A percentile compares a stretch with the other conserved stretches of the same genome.
phyloP scores from a whole-genome alignment of 2,888 invertebrate genomes.

The Eumacrocentrus americanus region DNA sequence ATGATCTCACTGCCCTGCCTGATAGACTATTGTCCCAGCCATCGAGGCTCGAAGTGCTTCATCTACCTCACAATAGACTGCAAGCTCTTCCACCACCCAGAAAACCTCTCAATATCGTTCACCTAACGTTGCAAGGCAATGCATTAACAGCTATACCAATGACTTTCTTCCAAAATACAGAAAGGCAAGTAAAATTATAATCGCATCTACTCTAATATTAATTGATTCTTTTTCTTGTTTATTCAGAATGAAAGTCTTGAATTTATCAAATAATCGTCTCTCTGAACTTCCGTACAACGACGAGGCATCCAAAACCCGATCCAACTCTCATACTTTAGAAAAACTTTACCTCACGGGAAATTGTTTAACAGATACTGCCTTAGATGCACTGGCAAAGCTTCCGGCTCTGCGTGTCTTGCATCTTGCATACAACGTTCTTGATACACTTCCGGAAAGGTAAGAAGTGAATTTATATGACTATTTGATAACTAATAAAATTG shows the following conservation, averaged over 20 bases:
- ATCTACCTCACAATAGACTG: constrained; percentile 79
- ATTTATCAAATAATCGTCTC: constrained; percentile 80
- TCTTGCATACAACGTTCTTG: constrained; percentile 80
- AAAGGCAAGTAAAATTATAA: constrained; percentile 62
- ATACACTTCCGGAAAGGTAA: constrained; percentile 72
- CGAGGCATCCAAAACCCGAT: constrained; percentile 57
- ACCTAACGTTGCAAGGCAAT: constrained; percentile 78
- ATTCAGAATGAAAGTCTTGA: constrained; percentile 70
- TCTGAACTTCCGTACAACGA: constrained; percentile 71
- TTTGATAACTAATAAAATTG: background rate
- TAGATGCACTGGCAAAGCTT: constrained; percentile 72
- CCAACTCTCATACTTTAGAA: constrained; percentile 64
- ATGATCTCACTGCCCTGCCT: constrained; percentile 72
- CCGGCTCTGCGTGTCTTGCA: constrained; percentile 74
- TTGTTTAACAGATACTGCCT: constrained; percentile 72
- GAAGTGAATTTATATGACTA: background rate
- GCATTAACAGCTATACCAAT: constrained; percentile 76
- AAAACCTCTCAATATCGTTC: constrained; percentile 71
- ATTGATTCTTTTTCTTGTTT: constrained; percentile 1
- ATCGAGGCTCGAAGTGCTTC: constrained; percentile 74
- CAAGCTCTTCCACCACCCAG: constrained; percentile 76
- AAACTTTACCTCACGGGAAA: constrained; percentile 78
- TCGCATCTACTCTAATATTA: background rate
- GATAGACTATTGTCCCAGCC: constrained; percentile 79
- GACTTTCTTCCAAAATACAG: constrained; percentile 72